Evolutionary conservation across 2,797 vertebrate species (phyloP), one percentile per base, ranked within the genome.

Genomic region (Loriculus beryllinus): DNA sequence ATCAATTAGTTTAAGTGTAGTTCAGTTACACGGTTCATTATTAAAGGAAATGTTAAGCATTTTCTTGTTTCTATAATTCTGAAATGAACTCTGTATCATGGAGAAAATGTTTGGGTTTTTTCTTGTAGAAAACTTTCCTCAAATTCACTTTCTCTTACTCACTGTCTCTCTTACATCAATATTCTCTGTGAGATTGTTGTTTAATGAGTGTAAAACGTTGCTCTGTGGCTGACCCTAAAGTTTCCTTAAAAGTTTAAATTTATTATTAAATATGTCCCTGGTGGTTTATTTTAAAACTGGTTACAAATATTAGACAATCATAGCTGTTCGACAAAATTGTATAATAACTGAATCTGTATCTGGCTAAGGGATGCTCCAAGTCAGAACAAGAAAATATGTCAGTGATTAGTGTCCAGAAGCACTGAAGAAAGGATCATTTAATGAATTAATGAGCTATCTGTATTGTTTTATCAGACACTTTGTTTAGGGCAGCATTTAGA

Each of bases 161-260:
- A 8, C 14, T 42, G 10, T 56, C 12, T 80, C 7, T 82, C 29
- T 69, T 15, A 21, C 0, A 3, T 69, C 22, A 37, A 0, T 37
- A 22, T 64, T 74, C 20, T 75, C 11, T 25, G 2, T 5, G 31
- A 40, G 31, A 43, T 22, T 68, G 13, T 33, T 86, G 17, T 51
- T 86, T 31, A 68, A 39, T 21, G 31, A 21, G 5, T 42, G 20
- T 28, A 35, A 56, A 69, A 69, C 5, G 3, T n/a, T 72, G 6
- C 28, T 51, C 48, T 81, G 47, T 63, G 13, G 6, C 12, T 45
- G 43, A 57, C 62, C 16, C 37, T 88, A n/a, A 79, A 75, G 31
- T 35, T n/a, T 3, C 6, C 28, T 65, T 72, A 22, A 56, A 54
- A 35, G 10, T 49, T 45, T 7, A 10, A 16, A 23, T 47, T 76